A percentile compares a stretch with the other conserved stretches of the same genome.
Evolutionary conservation across 2,888 invertebrate species (phyloP).

Genomic region (Eupithecia pulchellata): DNA sequence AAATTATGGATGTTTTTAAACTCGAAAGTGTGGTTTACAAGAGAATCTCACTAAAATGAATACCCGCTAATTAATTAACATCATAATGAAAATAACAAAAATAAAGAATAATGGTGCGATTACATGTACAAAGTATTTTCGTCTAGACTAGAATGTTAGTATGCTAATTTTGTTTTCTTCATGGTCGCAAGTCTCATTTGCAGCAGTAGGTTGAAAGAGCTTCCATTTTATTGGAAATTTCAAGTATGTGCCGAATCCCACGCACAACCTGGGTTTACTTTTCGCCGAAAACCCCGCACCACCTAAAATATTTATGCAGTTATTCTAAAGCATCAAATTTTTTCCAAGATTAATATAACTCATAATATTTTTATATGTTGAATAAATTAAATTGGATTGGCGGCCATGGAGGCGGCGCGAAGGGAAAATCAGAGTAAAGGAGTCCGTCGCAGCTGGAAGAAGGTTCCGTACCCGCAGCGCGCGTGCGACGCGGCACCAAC

Average conservation of each 20-base stretch:
- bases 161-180: slow-evolving; percentile 27
- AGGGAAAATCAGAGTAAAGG: no score
- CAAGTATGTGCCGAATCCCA: neutral
- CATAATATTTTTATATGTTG: no score
- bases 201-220: neutral
- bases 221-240: neutral
- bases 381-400: no score
- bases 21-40: neutral
- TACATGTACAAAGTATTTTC: slow-evolving; percentile 51
- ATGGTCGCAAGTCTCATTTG: neutral
- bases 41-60: slow-evolving; percentile 40
- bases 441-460: no score
- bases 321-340: no score
- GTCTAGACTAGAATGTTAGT: slow-evolving; percentile 36
- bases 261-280: neutral
- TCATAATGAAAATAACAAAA: slow-evolving; percentile 5
- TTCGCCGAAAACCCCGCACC: neutral
- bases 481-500: no score
- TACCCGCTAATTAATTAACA: neutral
- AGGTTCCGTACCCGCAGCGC: no score
- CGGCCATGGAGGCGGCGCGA: no score
- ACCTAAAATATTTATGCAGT: slow-evolving; percentile 10
- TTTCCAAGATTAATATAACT: no score
- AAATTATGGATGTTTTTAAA: neutral
- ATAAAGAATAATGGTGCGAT: slow-evolving; percentile 39